These are phyloP conservation scores for Apoderus coryli DNA, from an alignment of 2,888 invertebrate genomes.

Conservation along the genomic window DNA sequence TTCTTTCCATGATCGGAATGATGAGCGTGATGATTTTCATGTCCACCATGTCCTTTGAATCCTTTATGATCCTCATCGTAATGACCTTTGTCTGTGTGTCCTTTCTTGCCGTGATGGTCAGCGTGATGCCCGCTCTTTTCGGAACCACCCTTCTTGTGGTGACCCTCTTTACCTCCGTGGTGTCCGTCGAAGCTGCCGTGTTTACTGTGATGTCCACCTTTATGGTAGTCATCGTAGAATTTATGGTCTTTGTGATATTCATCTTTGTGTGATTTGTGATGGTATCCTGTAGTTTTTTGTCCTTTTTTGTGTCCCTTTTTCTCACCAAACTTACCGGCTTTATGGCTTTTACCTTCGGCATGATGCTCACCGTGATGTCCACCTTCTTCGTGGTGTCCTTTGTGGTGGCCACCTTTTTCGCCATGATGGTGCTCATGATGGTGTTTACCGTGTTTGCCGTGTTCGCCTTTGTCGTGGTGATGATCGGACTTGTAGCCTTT, in stretches of 20 bases:
- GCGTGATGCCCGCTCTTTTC: slow-evolving; percentile 67
- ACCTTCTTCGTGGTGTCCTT: slow-evolving; percentile 64
- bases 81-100: slow-evolving; percentile 71
- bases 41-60: slow-evolving; percentile 65
- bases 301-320: slow-evolving; percentile 78
- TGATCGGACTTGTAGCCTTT: slow-evolving; percentile 63
- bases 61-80: slow-evolving; percentile 73
- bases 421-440: slow-evolving; percentile 63
- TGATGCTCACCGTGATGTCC: slow-evolving; percentile 65
- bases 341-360: slow-evolving; percentile 61
- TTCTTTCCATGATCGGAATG: slow-evolving; percentile 69
- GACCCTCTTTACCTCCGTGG: slow-evolving; percentile 61
- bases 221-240: slow-evolving; percentile 78
- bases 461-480: slow-evolving; percentile 65
- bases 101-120: slow-evolving; percentile 69
- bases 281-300: slow-evolving; percentile 69
- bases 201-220: slow-evolving; percentile 70
- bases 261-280: slow-evolving; percentile 76
- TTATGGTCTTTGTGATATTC: slow-evolving; percentile 79
- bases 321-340: slow-evolving; percentile 65
- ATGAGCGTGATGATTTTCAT: slow-evolving; percentile 61
- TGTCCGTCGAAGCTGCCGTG: slow-evolving; percentile 68
- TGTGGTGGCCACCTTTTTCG: slow-evolving; percentile 67
- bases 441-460: slow-evolving; percentile 60
- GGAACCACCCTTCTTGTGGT: slow-evolving; percentile 69